A percentile compares a stretch with the other conserved stretches of the same genome.
Conservation (phyloP, 2,797 vertebrate genomes). For the Pagetopsis macropterus region DNA sequence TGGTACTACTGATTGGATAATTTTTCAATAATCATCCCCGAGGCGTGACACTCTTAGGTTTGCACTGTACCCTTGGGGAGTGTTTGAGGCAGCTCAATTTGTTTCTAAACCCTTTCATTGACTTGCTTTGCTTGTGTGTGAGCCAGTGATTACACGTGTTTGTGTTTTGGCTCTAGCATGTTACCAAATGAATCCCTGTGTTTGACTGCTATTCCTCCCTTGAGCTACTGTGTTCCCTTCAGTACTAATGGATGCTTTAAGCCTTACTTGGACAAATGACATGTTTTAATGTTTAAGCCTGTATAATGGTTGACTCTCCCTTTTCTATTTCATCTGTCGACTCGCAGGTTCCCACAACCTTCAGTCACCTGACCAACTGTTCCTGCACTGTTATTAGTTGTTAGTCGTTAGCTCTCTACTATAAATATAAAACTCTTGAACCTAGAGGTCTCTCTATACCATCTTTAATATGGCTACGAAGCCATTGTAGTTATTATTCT, state of each 20-base stretch:
- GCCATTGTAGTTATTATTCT: slow-evolving; percentile 11
- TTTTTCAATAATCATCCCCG: no score
- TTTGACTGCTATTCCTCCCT: slow-evolving; percentile 17
- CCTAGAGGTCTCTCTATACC: slow-evolving; percentile 35
- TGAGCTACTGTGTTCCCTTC: slow-evolving; percentile 24
- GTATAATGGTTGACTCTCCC: slow-evolving; percentile 1
- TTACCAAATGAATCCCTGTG: slow-evolving; percentile 11
- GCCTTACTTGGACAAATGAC: neutral
- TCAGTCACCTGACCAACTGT: slow-evolving; percentile 50
- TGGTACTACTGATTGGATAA: no score
- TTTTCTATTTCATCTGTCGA: slow-evolving; percentile 17
- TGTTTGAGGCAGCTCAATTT: neutral
- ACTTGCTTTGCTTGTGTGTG: neutral
- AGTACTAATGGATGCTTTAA: slow-evolving; percentile 15
- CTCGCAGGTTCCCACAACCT: slow-evolving; percentile 42
- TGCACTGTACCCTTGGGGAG: neutral
- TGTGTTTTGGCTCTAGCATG: slow-evolving; percentile 7
- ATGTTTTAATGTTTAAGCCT: slow-evolving; percentile 18
- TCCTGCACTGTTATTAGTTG: slow-evolving; percentile 48
- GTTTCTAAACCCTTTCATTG: neutral
- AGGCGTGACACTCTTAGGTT: neutral
- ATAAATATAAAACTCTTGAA: slow-evolving; percentile 61
- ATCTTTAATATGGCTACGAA: slow-evolving; percentile 50
- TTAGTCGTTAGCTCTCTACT: slow-evolving; percentile 37
- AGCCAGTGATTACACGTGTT: neutral